These are phyloP conservation scores for Gnatocerus cornutus DNA, from an alignment of 2,888 invertebrate species.

Conservation along the genomic window DNA sequence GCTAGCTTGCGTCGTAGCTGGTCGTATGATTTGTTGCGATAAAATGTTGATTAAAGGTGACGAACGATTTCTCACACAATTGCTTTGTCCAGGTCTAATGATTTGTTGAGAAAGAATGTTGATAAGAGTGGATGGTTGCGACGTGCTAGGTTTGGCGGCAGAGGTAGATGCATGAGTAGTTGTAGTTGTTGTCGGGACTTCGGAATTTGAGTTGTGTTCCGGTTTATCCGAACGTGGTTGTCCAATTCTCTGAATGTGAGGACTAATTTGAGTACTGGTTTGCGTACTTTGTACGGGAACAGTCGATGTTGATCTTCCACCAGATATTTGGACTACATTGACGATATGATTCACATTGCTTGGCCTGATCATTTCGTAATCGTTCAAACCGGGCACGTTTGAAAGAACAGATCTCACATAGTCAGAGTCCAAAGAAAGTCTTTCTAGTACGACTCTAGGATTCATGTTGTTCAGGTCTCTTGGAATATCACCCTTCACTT, in stretches of 20 bases:
- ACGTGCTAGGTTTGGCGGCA: constrained; percentile 61
- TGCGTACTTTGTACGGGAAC: constrained; percentile 64
- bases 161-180: constrained; percentile 51
- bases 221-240: constrained; percentile 69
- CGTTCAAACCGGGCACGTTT: constrained; percentile 75
- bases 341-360: constrained; percentile 68
- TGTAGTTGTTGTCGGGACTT: constrained; percentile 53
- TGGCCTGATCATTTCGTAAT: constrained; percentile 77
- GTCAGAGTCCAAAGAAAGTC: constrained; percentile 46
- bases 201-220: constrained; percentile 52
- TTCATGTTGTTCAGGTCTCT: constrained; percentile 26
- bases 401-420: constrained; percentile 67
- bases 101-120: constrained; percentile 74
- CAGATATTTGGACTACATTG: constrained; percentile 69
- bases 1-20: constrained; percentile 53
- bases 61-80: constrained; percentile 61
- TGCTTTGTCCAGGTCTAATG: constrained; percentile 67
- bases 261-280: constrained; percentile 70
- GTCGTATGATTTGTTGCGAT: constrained; percentile 68
- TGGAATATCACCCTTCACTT: constrained; percentile 16
- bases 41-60: constrained; percentile 68
- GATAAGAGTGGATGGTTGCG: constrained; percentile 71
- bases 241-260: constrained; percentile 72
- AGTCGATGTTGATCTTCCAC: constrained; percentile 61
- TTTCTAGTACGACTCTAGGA: constrained; percentile 51